These are phyloP conservation scores for Drosophila dunni DNA, from an alignment of 1,140 invertebrate species.

Conservation along the genomic window DNA sequence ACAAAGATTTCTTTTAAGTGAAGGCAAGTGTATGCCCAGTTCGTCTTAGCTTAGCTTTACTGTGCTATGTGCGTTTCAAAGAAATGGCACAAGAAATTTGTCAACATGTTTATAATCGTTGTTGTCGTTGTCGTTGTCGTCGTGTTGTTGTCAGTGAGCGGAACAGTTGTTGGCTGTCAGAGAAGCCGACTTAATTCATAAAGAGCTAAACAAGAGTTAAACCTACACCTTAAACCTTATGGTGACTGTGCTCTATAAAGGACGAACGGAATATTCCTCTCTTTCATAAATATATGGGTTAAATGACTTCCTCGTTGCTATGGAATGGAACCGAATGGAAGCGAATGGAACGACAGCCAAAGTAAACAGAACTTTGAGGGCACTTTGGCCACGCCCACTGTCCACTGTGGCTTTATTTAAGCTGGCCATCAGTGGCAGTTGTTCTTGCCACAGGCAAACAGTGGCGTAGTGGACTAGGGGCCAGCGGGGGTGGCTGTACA, in stretches of 20 bases:
- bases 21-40: too few species aligned
- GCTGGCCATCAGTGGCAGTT: slow-evolving; percentile 52
- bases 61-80: slow-evolving; percentile 20
- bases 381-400: slow-evolving; percentile 26
- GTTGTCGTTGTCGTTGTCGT: slow-evolving; percentile 10
- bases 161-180: slow-evolving; percentile 29
- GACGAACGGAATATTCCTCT: slow-evolving; percentile 39
- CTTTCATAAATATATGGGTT: slow-evolving; percentile 57
- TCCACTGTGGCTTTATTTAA: slow-evolving; percentile 27
- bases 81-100: slow-evolving; percentile 55
- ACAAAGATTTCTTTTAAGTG: too few species aligned
- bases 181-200: slow-evolving; percentile 44
- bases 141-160: slow-evolving; percentile 5
- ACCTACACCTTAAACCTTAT: slow-evolving; percentile 40
- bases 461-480: not conserved
- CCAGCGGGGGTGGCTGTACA: not conserved
- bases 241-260: slow-evolving; percentile 25
- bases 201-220: slow-evolving; percentile 44
- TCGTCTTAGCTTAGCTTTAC: not conserved
- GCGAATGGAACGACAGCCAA: slow-evolving; percentile 20
- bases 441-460: slow-evolving; percentile 22
- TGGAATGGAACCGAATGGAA: too few species aligned
- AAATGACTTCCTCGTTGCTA: slow-evolving; percentile 71
- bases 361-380: slow-evolving; percentile 57
- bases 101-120: slow-evolving; percentile 72